Evolutionary conservation across 1,140 invertebrate species (phyloP).

Genomic region (Drosophila malerkotliana): DNA sequence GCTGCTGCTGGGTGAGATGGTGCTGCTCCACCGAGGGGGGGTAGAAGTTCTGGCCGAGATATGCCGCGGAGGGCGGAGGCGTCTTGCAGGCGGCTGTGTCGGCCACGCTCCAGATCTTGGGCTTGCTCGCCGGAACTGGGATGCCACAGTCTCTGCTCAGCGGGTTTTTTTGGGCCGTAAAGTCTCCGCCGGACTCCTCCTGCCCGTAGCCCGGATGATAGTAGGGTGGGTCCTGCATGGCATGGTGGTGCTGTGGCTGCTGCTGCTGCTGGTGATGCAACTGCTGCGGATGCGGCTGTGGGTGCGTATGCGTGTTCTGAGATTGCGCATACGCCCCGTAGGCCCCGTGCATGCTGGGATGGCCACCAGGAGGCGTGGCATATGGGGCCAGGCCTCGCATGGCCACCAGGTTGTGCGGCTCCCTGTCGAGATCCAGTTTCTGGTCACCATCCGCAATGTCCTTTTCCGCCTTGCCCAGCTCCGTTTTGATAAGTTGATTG

Average conservation of each 20-base stretch:
- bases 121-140: conserved; percentile 94
- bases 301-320: conserved; percentile 46
- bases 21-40: conserved; percentile 53
- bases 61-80: conserved; percentile 87
- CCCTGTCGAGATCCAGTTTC: conserved; percentile 86
- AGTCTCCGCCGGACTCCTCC: conserved; percentile 87
- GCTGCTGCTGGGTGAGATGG: conserved; percentile 15
- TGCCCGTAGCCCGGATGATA: conserved; percentile 81
- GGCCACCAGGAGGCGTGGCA: conserved; percentile 44
- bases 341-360: conserved; percentile 52
- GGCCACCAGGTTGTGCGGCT: conserved; percentile 85
- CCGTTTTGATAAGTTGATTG: conserved; percentile 84
- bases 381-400: conserved; percentile 64
- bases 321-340: conserved; percentile 62
- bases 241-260: conserved; percentile 19
- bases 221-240: conserved; percentile 34
- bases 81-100: conserved; percentile 98
- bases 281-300: conserved; percentile 51
- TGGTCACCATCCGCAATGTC: conserved; percentile 72
- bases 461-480: conserved; percentile 86
- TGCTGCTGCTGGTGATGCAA: conserved; percentile 17
- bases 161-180: conserved; percentile 86
- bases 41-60: conserved; percentile 82
- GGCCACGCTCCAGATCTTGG: conserved; percentile 99
- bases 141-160: conserved; percentile 90